A percentile compares a stretch with the other conserved stretches of the same genome.
These are phyloP conservation scores for Hucho hucho DNA, from an alignment of 2,113 vertebrate species.

Conservation along the genomic window DNA sequence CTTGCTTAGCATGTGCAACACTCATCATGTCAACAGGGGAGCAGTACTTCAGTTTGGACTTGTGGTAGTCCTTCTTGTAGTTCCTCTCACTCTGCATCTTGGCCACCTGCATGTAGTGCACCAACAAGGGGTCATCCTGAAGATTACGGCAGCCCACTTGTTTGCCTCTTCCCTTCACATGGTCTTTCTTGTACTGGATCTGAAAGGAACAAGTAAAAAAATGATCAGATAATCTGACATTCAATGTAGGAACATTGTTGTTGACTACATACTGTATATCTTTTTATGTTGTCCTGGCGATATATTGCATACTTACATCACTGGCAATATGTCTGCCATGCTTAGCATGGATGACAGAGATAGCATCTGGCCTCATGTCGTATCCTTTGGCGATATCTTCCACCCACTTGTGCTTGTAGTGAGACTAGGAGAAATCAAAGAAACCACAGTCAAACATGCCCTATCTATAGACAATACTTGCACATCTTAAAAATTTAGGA, in stretches of 20 bases:
- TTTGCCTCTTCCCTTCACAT: conserved; percentile 79
- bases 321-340: conserved; percentile 87
- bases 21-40: conserved; percentile 88
- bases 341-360: conserved; percentile 87
- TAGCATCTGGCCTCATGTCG: conserved; percentile 83
- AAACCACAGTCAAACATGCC: conserved; percentile 32
- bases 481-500: conserved; percentile 41
- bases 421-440: conserved; percentile 73
- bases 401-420: conserved; percentile 84
- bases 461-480: conserved; percentile 73
- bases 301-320: conserved; percentile 73
- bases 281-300: neutral
- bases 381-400: conserved; percentile 85
- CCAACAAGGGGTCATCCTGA: conserved; percentile 89
- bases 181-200: conserved; percentile 86
- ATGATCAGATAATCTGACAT: conserved; percentile 48
- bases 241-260: neutral
- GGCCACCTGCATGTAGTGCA: conserved; percentile 90
- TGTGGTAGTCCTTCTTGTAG: conserved; percentile 92
- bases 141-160: conserved; percentile 88
- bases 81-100: conserved; percentile 88
- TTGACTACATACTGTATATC: neutral
- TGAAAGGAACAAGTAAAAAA: conserved; percentile 30
- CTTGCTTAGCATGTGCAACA: conserved; percentile 82
- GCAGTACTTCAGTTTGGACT: conserved; percentile 88